phyloP scores from a whole-genome alignment of 2,113 vertebrate species.

The Heterocephalus glaber region DNA sequence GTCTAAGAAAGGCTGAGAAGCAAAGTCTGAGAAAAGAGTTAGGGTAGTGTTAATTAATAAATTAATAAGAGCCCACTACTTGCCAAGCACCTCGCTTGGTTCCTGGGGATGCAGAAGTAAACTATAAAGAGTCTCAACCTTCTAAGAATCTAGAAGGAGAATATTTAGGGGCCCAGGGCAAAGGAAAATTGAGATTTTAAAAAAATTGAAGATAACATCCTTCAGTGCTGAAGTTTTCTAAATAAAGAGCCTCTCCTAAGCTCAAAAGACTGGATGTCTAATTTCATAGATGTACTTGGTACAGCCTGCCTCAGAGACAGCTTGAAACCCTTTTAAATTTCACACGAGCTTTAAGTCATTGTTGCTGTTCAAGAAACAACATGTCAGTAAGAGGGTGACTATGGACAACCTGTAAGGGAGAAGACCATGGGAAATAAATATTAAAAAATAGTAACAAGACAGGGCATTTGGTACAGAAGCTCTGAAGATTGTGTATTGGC shows the following conservation, averaged over 20 bases:
- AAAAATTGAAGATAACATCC: background rate
- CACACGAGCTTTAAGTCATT: background rate
- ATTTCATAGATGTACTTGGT: background rate
- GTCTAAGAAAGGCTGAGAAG: background rate
- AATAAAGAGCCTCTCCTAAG: background rate
- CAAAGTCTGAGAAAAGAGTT: background rate
- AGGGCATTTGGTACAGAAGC: background rate
- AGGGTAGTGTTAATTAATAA: background rate
- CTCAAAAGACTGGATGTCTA: background rate
- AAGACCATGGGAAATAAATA: background rate
- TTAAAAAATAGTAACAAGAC: conserved; percentile 9
- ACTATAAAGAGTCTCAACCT: background rate
- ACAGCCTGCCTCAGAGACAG: background rate
- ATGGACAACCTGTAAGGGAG: background rate
- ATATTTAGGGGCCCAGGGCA: background rate
- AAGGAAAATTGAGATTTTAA: background rate
- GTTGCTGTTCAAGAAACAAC: background rate
- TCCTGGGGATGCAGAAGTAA: background rate
- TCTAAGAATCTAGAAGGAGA: background rate
- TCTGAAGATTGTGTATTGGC: background rate
- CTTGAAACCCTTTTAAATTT: background rate
- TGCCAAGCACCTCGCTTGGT: background rate
- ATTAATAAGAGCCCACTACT: background rate
- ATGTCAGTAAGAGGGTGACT: background rate
- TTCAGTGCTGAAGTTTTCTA: background rate